Evolutionary conservation across 2,797 vertebrate genomes (phyloP).

Genomic region (Leuciscus waleckii): DNA sequence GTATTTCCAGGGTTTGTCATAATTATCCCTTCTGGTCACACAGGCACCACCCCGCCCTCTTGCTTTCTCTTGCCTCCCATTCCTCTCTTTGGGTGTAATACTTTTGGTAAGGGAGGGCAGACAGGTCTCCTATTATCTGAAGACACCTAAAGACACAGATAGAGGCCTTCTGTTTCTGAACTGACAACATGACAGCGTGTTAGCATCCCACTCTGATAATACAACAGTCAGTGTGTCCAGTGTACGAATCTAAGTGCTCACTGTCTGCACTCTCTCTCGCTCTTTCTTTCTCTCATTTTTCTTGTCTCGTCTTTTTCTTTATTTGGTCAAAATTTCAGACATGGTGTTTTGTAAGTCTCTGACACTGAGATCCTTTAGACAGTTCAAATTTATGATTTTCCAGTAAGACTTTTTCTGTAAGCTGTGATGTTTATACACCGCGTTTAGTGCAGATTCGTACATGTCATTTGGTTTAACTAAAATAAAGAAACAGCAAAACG

Average conservation of each 20-base stretch:
- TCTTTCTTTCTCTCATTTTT: constrained; percentile 22
- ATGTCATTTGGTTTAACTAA: neutral
- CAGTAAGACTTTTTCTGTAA: neutral
- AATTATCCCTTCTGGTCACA: constrained; percentile 57
- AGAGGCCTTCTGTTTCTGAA: constrained; percentile 46
- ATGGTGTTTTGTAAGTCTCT: neutral
- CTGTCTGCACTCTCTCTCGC: neutral
- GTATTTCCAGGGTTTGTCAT: constrained; percentile 47
- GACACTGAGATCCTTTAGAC: constrained; percentile 14
- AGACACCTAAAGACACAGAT: constrained; percentile 54
- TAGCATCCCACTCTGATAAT: constrained; percentile 53
- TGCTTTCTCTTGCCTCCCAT: constrained; percentile 29
- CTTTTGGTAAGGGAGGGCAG: constrained; percentile 45
- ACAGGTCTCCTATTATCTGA: constrained; percentile 56
- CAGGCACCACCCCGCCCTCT: constrained; percentile 29
- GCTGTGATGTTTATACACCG: neutral
- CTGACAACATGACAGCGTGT: constrained; percentile 55
- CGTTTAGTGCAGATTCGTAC: neutral
- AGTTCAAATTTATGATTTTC: constrained; percentile 25
- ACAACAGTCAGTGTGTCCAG: constrained; percentile 37
- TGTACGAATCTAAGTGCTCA: constrained; percentile 36
- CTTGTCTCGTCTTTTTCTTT: constrained; percentile 6
- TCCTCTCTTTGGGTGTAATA: constrained; percentile 46
- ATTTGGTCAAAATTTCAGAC: constrained; percentile 31
- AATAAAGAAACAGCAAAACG: neutral